Percentiles rank a stretch among this genome's conserved stretches.
Evolutionary conservation across 30 jellyfish, hydroid and myxozoan species (phyloP).

Genomic region (Catostylus mosaicus): DNA sequence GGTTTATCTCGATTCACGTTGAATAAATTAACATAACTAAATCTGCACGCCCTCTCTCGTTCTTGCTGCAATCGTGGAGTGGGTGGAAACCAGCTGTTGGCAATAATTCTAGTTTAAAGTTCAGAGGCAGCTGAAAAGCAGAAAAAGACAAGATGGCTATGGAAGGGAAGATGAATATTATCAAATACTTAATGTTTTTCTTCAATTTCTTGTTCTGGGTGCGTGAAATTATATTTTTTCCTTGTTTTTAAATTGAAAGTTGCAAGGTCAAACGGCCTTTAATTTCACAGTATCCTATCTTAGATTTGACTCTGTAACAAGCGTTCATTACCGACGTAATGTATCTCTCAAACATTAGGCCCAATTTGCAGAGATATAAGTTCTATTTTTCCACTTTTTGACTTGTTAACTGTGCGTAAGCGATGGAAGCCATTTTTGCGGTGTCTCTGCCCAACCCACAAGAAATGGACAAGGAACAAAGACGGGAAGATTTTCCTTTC

Average conservation of each 20-base stretch:
- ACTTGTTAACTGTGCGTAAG: no score
- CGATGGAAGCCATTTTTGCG: no score
- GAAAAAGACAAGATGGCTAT: conserved; percentile 74
- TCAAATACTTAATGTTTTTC: conserved; percentile 94
- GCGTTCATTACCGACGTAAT: neutral
- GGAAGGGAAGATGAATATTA: conserved; percentile 92
- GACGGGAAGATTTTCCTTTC: no score
- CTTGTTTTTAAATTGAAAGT: neutral
- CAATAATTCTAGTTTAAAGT: neutral
- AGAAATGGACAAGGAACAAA: no score
- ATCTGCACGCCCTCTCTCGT: conserved; percentile 65
- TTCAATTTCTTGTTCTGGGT: conserved; percentile 98
- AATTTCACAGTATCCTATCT: neutral
- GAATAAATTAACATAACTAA: conserved; percentile 49
- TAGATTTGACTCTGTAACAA: neutral
- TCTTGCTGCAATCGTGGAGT: neutral
- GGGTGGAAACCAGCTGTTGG: conserved; percentile 39
- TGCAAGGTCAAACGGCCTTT: neutral
- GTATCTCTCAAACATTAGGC: neutral
- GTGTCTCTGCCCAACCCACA: no score
- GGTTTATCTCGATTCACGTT: neutral
- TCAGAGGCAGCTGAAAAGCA: conserved; percentile 23
- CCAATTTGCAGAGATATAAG: no score
- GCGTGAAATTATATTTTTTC: conserved; percentile 23
- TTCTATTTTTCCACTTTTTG: no score